These are phyloP conservation scores for Strigops habroptila DNA, from an alignment of 2,113 vertebrate species.

Conservation along the genomic window DNA sequence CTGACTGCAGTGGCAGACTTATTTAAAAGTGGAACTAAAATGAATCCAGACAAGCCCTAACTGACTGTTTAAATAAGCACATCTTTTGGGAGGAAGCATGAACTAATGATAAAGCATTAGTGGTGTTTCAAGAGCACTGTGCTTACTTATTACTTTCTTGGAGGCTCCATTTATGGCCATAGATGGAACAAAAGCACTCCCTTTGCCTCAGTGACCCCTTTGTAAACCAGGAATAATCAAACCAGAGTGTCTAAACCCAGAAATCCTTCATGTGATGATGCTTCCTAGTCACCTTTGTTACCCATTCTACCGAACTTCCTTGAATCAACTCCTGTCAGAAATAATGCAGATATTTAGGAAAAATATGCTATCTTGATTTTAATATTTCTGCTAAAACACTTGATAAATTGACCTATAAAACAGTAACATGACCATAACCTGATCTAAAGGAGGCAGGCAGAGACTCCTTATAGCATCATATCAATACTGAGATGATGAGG, in stretches of 20 bases:
- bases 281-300: neutral
- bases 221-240: neutral
- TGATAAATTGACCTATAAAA: neutral
- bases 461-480: neutral
- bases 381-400: neutral
- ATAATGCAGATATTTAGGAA: neutral
- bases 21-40: neutral
- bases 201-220: neutral
- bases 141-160: neutral
- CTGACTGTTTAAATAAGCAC: neutral
- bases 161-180: neutral
- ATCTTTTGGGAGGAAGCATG: neutral
- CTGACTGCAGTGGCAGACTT: neutral
- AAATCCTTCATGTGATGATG: neutral
- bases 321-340: neutral
- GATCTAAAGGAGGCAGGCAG: neutral
- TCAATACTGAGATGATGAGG: neutral
- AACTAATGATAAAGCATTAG: neutral
- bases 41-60: neutral
- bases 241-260: neutral
- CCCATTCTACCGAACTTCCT: neutral
- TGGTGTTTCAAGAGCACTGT: neutral
- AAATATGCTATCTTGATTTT: neutral
- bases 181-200: neutral
- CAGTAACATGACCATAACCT: neutral